Conservation (phyloP, 2,113 vertebrate species). For the Indicator maculatus region DNA sequence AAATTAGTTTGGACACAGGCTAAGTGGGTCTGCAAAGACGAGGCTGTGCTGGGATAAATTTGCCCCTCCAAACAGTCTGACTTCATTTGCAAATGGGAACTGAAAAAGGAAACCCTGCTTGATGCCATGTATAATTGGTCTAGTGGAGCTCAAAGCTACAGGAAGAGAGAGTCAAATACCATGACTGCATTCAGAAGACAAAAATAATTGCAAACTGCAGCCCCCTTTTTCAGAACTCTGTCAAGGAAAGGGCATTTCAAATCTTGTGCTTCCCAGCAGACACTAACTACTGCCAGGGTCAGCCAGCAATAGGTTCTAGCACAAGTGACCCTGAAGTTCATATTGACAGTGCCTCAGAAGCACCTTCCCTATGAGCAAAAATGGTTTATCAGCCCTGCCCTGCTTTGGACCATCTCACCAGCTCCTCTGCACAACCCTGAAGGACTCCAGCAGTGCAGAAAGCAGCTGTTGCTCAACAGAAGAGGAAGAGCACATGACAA, state of each 20-base stretch:
- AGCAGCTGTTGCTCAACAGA: background rate
- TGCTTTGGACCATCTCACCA: background rate
- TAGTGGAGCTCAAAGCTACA: background rate
- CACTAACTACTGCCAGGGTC: background rate
- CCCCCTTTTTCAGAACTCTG: background rate
- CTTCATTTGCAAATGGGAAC: background rate
- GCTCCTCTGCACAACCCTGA: background rate
- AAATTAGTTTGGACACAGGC: background rate
- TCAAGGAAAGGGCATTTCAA: background rate
- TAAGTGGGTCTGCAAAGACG: background rate
- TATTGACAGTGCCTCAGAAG: background rate
- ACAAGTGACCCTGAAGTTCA: background rate
- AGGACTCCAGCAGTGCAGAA: background rate
- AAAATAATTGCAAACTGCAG: conserved; percentile 28
- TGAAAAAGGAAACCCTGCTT: conserved; percentile 4
- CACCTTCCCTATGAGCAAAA: background rate
- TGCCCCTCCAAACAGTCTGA: background rate
- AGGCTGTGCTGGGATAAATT: background rate
- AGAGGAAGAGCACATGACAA: background rate
- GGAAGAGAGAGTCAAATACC: conserved; percentile 27
- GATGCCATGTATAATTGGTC: background rate
- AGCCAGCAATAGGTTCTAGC: background rate
- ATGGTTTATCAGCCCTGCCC: background rate
- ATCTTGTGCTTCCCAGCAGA: conserved; percentile 11
- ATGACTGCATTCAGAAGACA: background rate